These are phyloP conservation scores for Lycaon pictus DNA, from an alignment of 2,113 vertebrate species.

Conservation along the genomic window DNA sequence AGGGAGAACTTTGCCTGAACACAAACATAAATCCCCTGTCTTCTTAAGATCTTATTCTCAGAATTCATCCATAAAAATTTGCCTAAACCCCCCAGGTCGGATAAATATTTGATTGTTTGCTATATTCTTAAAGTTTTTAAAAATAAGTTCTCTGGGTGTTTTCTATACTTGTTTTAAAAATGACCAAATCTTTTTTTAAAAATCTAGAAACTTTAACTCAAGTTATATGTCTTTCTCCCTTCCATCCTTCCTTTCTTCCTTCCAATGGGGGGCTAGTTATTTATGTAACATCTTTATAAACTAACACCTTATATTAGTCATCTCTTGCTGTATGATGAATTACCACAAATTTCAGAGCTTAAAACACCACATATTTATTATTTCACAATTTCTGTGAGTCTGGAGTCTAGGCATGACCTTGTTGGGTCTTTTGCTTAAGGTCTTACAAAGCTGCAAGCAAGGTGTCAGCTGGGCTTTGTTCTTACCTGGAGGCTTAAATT, in stretches of 20 bases:
- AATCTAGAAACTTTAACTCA: neutral
- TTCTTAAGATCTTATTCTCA: neutral
- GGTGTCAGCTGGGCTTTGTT: neutral
- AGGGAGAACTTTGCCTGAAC: neutral
- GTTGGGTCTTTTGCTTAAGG: neutral
- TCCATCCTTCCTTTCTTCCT: too few species aligned
- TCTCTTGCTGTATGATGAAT: neutral
- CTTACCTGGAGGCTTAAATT: neutral
- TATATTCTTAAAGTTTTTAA: neutral
- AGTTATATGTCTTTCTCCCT: neutral
- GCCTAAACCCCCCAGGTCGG: neutral
- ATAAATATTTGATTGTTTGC: neutral
- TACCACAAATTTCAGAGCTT: neutral
- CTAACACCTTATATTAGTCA: neutral
- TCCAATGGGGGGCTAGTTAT: neutral
- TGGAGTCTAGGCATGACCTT: neutral
- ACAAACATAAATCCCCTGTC: neutral
- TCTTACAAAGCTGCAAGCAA: neutral
- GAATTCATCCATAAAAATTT: neutral
- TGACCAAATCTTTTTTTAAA: neutral
- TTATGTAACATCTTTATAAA: neutral
- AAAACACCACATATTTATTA: neutral
- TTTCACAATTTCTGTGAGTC: neutral
- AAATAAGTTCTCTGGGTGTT: neutral
- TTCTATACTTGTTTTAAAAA: constrained; percentile 17